Conservation (phyloP, 2,113 vertebrate species). For the Electrona antarctica region DNA sequence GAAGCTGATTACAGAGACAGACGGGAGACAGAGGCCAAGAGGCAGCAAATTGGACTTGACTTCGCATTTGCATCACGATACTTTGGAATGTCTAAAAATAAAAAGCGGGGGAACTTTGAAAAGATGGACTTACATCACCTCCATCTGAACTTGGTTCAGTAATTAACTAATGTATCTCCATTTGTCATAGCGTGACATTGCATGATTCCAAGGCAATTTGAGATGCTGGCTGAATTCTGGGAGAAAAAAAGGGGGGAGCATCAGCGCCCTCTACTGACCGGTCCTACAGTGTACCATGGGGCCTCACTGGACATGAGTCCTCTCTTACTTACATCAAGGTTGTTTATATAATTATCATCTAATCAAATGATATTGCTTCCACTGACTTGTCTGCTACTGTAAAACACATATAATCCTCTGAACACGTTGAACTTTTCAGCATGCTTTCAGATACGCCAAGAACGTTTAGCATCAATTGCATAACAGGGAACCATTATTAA, state of each 20-base stretch:
- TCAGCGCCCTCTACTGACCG: slow-evolving; percentile 91
- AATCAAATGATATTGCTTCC: slow-evolving; percentile 10
- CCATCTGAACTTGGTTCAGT: slow-evolving; percentile 81
- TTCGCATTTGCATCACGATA: slow-evolving; percentile 60
- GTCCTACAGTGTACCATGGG: slow-evolving; percentile 47
- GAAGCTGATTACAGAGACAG: slow-evolving; percentile 70
- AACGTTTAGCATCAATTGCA: slow-evolving; percentile 15
- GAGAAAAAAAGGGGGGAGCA: slow-evolving; percentile 66
- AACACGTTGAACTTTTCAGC: neutral
- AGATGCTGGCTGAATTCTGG: slow-evolving; percentile 76
- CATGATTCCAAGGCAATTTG: slow-evolving; percentile 86
- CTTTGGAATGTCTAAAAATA: slow-evolving; percentile 67
- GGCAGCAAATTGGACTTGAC: slow-evolving; percentile 55
- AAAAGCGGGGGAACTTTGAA: slow-evolving; percentile 43
- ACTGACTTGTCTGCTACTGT: slow-evolving; percentile 44
- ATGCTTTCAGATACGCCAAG: neutral
- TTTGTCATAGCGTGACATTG: slow-evolving; percentile 85
- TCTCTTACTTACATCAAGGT: slow-evolving; percentile 43
- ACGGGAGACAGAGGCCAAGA: slow-evolving; percentile 60
- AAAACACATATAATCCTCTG: slow-evolving; percentile 36
- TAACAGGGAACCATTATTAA: slow-evolving; percentile 13
- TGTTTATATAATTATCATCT: slow-evolving; percentile 43
- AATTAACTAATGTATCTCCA: slow-evolving; percentile 85
- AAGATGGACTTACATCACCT: slow-evolving; percentile 76
- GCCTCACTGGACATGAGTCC: slow-evolving; percentile 37